Evolutionary conservation across 2,888 invertebrate genomes (phyloP), one percentile per base, ranked within the genome.

Genomic region (Rhingia rostrata): DNA sequence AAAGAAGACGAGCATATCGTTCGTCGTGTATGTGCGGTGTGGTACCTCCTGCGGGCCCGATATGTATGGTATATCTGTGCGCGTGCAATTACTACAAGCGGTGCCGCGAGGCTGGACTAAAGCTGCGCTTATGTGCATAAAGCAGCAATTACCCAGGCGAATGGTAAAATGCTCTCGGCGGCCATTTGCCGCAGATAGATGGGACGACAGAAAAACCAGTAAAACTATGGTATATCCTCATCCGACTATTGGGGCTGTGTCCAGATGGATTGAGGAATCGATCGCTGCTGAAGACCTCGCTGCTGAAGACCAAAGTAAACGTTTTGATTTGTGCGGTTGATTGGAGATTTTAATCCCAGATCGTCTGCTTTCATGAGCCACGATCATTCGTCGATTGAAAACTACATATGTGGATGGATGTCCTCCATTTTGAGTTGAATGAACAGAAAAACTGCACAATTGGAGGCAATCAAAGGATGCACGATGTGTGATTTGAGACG

Each of bases 111-210:
- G 84, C 69, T 70, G 79, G 79, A 80, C 84, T 80, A 60, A 80
- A 80, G 80, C 84, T 74, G 80, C 80, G 79, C 80, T 80, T 79
- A 84, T 79, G 66, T 73, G 80, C 74, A 84, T 80, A 64, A 74
- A 63, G 47, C 80, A 53, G 74, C 80, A 84, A 84, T 84, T 84
- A 84, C 79, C 51, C 51, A 64, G 64, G 45, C 79, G 80, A 80
- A 74, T 84, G 79, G 83, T 41, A 79, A 74, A 79, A 39, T 74
- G 74, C 73, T 79, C 67, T 74, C 51, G 84, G 84, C 84, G 70
- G 84, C 84, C 84, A 84, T 84, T 84, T 84, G 84, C 80, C 69
- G 30, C 41, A 60, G 69, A 66, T 63, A 61, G 43, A 61, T 75
- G 66, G 9, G 5, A 30, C 32, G n/a, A 54, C 32, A 43, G 54